phyloP scores from a whole-genome alignment of 1,140 invertebrate genomes.

The Nebria ingens region DNA sequence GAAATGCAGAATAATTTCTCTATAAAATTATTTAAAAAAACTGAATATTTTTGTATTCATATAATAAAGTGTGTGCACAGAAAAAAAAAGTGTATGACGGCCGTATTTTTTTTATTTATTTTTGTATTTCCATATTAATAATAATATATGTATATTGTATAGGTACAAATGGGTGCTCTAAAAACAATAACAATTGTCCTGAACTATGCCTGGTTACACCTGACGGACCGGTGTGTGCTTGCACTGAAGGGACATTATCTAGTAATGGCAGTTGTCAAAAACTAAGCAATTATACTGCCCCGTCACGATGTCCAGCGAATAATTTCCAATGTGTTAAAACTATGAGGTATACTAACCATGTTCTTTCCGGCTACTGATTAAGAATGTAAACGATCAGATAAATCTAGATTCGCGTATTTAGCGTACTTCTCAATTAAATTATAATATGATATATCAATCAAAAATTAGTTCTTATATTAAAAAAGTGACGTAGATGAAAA shows the following conservation, averaged over 20 bases:
- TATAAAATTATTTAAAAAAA: no score
- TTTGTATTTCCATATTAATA: not conserved
- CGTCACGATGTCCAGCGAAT: not conserved
- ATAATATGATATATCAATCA: no score
- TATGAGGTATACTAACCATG: not conserved
- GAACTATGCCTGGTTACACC: slow-evolving; percentile 48
- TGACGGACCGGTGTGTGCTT: slow-evolving; percentile 40
- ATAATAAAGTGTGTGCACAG: no score
- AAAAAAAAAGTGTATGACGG: no score
- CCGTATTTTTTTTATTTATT: slow-evolving; percentile 1
- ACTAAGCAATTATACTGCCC: slow-evolving; percentile 15
- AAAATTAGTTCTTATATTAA: no score
- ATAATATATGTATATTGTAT: slow-evolving; percentile 14
- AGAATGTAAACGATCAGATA: no score
- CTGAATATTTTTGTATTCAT: no score
- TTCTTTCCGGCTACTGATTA: no score
- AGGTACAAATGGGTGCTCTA: slow-evolving; percentile 38
- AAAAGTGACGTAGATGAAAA: no score
- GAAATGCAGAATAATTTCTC: no score
- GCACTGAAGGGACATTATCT: slow-evolving; percentile 39
- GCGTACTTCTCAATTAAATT: no score
- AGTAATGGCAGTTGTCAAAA: slow-evolving; percentile 22
- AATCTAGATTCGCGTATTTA: not conserved
- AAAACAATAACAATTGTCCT: slow-evolving; percentile 34
- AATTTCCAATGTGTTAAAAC: slow-evolving; percentile 12